phyloP scores from a whole-genome alignment of 2,113 vertebrate genomes.

The Casuarius casuarius region DNA sequence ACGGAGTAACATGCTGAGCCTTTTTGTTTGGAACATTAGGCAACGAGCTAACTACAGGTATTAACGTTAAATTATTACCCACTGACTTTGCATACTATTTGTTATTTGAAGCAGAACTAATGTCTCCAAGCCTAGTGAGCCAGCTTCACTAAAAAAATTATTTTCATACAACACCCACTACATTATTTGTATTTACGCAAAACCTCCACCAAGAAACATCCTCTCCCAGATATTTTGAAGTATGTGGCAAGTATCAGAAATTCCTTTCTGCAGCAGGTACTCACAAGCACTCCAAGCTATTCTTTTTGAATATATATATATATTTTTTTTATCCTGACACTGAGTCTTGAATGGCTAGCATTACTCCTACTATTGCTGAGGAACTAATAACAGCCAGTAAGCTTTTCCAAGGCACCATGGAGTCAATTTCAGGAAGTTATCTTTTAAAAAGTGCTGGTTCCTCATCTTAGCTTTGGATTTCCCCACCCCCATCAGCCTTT shows the following conservation, averaged over 20 bases:
- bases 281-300: not conserved
- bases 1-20: not conserved
- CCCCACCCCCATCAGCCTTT: not conserved
- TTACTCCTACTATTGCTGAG: not conserved
- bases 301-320: not conserved
- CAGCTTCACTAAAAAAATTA: not conserved
- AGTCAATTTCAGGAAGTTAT: not conserved
- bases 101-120: not conserved
- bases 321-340: not conserved
- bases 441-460: not conserved
- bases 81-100: rapidly evolving
- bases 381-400: not conserved
- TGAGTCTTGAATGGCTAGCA: not conserved
- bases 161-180: not conserved
- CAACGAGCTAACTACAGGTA: not conserved
- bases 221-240: not conserved
- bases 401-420: not conserved
- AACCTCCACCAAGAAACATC: not conserved
- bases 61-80: too few species aligned
- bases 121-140: not conserved
- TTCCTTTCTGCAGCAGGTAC: not conserved
- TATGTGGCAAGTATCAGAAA: not conserved
- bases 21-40: not conserved
- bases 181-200: not conserved
- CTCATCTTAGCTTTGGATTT: not conserved